phyloP scores from a whole-genome alignment of 2,797 vertebrate species.

The Neostethus bicornis region DNA sequence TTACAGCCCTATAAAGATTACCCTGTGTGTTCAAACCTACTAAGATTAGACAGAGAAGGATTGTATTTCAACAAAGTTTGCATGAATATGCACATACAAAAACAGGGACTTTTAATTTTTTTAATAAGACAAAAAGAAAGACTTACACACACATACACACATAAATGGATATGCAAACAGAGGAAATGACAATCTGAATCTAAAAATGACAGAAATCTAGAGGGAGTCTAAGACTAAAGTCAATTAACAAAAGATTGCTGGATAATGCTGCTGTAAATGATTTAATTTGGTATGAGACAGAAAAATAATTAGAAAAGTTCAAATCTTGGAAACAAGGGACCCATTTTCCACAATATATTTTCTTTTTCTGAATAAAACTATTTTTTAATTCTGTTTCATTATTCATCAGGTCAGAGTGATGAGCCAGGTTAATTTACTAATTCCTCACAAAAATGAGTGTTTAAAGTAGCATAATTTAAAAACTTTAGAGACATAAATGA shows the following conservation, averaged over 20 bases:
- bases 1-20: slow-evolving; percentile 42
- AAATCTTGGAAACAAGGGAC: not conserved
- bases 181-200: slow-evolving; percentile 42
- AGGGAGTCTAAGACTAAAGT: slow-evolving; percentile 37
- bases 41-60: slow-evolving; percentile 25
- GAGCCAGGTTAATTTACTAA: not conserved
- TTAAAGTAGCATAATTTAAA: not conserved
- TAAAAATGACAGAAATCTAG: slow-evolving; percentile 35
- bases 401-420: not conserved
- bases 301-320: slow-evolving; percentile 3
- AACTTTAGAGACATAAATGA: not conserved
- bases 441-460: not conserved
- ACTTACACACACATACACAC: slow-evolving; percentile 2
- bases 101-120: not conserved
- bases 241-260: slow-evolving; percentile 50
- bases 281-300: slow-evolving; percentile 23
- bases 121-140: slow-evolving; percentile 11
- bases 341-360: slow-evolving; percentile 11
- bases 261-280: slow-evolving; percentile 42
- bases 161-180: not conserved
- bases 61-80: slow-evolving; percentile 5
- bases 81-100: not conserved
- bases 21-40: slow-evolving; percentile 39
- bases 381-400: not conserved
- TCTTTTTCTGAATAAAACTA: slow-evolving; percentile 7